Conservation (phyloP, 2,113 vertebrate genomes). For the Physeter macrocephalus region DNA sequence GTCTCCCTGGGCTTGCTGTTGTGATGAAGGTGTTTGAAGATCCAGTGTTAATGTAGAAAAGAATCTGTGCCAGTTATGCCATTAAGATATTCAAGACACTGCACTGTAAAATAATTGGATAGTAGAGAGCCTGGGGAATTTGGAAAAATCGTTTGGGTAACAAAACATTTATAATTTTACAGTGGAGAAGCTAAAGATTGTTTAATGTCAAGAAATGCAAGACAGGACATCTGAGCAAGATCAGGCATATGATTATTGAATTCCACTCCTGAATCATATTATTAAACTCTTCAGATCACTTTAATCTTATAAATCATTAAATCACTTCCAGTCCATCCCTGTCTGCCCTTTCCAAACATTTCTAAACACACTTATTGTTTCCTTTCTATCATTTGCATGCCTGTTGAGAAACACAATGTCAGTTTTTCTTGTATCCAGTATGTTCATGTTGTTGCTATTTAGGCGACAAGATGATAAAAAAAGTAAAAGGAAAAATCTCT, state of each 20-base stretch:
- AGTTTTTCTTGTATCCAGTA: slow-evolving; percentile 28
- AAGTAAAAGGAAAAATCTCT: slow-evolving; percentile 32
- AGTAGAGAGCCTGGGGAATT: background rate
- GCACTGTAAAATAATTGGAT: background rate
- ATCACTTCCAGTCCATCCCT: slow-evolving; percentile 63
- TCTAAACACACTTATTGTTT: slow-evolving; percentile 62
- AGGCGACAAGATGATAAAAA: slow-evolving; percentile 57
- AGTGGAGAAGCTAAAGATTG: slow-evolving; percentile 25
- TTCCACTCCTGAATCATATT: slow-evolving; percentile 63
- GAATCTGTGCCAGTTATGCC: slow-evolving; percentile 57
- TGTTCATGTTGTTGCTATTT: slow-evolving; percentile 39
- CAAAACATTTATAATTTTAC: slow-evolving; percentile 29
- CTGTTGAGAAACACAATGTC: slow-evolving; percentile 59
- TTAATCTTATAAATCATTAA: slow-evolving; percentile 78
- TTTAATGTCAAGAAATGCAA: slow-evolving; percentile 51
- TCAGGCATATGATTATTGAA: slow-evolving; percentile 39
- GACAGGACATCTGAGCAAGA: slow-evolving; percentile 63
- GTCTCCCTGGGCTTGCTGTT: slow-evolving; percentile 52
- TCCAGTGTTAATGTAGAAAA: slow-evolving; percentile 28
- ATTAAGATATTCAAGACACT: slow-evolving; percentile 63
- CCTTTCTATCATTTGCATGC: slow-evolving; percentile 30
- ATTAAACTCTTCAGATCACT: slow-evolving; percentile 70
- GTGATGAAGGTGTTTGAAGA: slow-evolving; percentile 63
- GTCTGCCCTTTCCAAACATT: slow-evolving; percentile 66
- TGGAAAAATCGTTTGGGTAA: background rate